Base-by-base conservation (phyloP, 2,888 invertebrate genomes). In the Spodoptera exigua region DNA sequence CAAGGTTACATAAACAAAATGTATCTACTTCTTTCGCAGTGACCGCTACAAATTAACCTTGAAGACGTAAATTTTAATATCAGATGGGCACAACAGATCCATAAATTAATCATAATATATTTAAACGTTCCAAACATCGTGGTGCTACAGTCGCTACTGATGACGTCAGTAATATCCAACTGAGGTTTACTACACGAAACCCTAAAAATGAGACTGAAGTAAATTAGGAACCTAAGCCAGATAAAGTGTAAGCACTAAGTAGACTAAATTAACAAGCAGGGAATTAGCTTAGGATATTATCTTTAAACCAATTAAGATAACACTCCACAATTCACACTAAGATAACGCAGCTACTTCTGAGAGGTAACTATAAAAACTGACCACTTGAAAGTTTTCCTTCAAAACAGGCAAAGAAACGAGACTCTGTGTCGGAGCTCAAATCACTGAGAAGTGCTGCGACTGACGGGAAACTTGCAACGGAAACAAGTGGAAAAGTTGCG, bases 401-500 rank as follows among this genome's bases (percentile, higher is more conserved):
- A 21, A 41, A 45, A 61, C 40, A 51, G 55, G 54, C 54, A 49
- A 55, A 70, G 55, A 62, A 56, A 40, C 45, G 32, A 41, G 51
- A 27, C 36, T 47, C 37, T 7, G 58, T 65, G 61, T 60, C 48
- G 60, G 45, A 39, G 49, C 60, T 57, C 48, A 56, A 63, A 66
- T 63, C 65, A 54, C 49, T 40, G 39, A 41, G 46, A 69, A 77
- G 65, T 58, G 63, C 61, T 43, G 39, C 41, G 41, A 51, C 65
- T 54, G 61, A 35, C 61, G 49, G 45, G 27, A 52, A 74, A 71
- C 61, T 71, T 61, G 41, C 59, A 62, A 36, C 54, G 52, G 46
- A 68, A 68, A 76, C 70, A 81, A 83, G 80, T 81, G 80, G 76
- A 64, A 81, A 81, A 86, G 75, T 86, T 84, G 49, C 70, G 48